Base-by-base conservation (phyloP, 2,888 invertebrate species). In the Hetaerina titia region DNA sequence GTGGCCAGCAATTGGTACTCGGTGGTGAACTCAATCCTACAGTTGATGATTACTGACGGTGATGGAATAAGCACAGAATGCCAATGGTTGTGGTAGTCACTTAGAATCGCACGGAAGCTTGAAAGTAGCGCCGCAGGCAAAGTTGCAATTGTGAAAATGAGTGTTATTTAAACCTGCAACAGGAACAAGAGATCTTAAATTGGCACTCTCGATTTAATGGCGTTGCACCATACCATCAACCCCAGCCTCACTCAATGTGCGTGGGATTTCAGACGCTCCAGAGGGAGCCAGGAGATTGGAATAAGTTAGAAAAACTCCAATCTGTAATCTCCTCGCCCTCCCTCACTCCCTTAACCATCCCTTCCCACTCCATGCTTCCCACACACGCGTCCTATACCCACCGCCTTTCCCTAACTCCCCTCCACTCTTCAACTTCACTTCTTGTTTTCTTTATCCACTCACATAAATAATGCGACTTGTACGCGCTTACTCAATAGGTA, bases 401-500 rank as follows among this genome's bases (percentile, higher is more conserved):
- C 25, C 81, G 19, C 11, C 64, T 45, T 19, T 19, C 58, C 56
- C 17, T 11, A 9, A 5, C 25, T 45, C 45, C 60, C 13, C 89
- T 5, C 89, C 22, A 57, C n/a, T 7, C 58, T 13, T 57, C n/a
- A 22, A 45, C 45, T 58, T 58, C 57, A n/a, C 89, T 58, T 56
- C 89, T 56, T 22, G 22, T 58, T 57, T 89, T 58, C 89, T n/a
- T 58, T 58, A 57, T 58, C 58, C 89, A 2, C 69, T 45, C 45
- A 92, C 92, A 92, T 92, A 69, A 92, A 92, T 92, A 92, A 92
- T 56, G 69, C 92, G 92, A 92, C 69, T 92, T 69, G 22, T 69
- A 13, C 31, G 31, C 90, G 90, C 60, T 25, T 45, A n/a, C 92
- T 56, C 56, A 56, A 69, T 92, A 92, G 81, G 31, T 31, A 25